These are phyloP conservation scores for Natator depressus DNA, from an alignment of 2,113 vertebrate genomes.

Conservation along the genomic window DNA sequence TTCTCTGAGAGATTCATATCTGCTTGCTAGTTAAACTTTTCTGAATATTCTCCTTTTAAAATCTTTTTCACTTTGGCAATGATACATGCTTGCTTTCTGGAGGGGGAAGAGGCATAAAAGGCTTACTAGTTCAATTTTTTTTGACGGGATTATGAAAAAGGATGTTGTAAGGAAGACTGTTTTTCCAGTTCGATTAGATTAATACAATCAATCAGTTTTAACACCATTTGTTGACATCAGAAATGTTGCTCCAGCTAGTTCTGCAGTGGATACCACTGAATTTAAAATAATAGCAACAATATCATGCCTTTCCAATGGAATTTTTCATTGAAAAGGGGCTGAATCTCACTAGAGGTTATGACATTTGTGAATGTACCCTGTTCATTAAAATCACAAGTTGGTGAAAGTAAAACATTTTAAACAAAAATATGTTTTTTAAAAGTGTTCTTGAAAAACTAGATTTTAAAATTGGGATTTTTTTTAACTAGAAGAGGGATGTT, in stretches of 20 bases:
- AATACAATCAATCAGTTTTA: conserved; percentile 40
- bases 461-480: background rate
- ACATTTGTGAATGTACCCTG: background rate
- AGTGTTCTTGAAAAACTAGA: background rate
- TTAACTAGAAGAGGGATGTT: background rate
- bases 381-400: background rate
- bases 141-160: conserved; percentile 55
- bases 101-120: conserved; percentile 14
- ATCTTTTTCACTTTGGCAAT: background rate
- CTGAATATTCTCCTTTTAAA: conserved; percentile 12
- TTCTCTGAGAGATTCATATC: background rate
- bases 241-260: conserved; percentile 21
- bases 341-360: background rate
- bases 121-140: conserved; percentile 30
- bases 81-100: conserved; percentile 19
- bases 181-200: conserved; percentile 46
- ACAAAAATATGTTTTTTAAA: background rate
- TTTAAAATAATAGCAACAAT: background rate
- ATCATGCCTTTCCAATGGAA: background rate
- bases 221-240: fast-evolving
- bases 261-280: background rate
- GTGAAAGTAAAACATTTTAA: background rate
- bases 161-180: conserved; percentile 11
- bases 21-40: background rate
- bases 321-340: background rate